phyloP scores from a whole-genome alignment of 2,888 invertebrate species.

The Phorcus lineatus region DNA sequence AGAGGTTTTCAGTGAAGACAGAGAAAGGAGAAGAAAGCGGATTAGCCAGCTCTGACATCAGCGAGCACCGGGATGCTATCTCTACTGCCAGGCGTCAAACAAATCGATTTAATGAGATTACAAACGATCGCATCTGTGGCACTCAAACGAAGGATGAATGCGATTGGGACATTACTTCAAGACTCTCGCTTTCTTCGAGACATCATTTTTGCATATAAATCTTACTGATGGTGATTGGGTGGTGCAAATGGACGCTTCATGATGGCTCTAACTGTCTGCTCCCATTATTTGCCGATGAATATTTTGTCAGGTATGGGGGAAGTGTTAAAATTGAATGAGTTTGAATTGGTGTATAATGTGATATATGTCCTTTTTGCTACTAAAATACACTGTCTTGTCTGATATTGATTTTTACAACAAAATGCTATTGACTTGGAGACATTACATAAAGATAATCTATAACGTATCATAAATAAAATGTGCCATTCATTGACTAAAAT shows the following conservation, averaged over 20 bases:
- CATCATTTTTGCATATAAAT: constrained; percentile 13
- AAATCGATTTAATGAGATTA: constrained; percentile 13
- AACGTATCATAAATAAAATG: too few species aligned
- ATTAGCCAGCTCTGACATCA: not conserved
- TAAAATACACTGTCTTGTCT: too few species aligned
- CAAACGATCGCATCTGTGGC: not conserved
- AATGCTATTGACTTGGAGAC: too few species aligned
- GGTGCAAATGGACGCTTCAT: not conserved
- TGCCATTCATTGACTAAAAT: too few species aligned
- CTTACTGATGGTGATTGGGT: not conserved
- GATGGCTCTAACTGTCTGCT: too few species aligned
- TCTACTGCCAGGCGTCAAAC: not conserved
- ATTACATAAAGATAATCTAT: too few species aligned
- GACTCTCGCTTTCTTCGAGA: not conserved
- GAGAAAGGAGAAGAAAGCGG: not conserved
- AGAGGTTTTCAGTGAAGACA: not conserved
- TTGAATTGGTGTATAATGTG: too few species aligned
- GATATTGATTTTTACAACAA: too few species aligned
- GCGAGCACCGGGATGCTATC: not conserved
- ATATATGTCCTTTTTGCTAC: too few species aligned
- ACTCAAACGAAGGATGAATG: not conserved
- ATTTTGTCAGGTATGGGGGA: too few species aligned
- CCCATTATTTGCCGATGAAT: too few species aligned
- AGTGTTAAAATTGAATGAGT: too few species aligned
- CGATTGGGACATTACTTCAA: not conserved